Conservation (phyloP, 2,113 vertebrate species). For the Cervus canadensis region DNA sequence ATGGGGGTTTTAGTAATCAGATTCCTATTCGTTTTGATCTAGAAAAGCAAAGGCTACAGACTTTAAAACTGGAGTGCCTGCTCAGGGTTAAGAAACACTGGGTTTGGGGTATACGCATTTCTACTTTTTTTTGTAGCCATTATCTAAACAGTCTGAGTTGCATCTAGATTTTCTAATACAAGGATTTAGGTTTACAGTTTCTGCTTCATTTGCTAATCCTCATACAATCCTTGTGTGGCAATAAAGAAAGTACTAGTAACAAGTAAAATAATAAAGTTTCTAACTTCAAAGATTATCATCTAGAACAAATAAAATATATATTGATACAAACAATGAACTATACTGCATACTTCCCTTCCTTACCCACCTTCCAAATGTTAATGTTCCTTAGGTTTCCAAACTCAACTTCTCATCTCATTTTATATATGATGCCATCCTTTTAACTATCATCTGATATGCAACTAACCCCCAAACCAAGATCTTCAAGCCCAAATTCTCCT, state of each 20-base stretch:
- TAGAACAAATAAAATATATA: background rate
- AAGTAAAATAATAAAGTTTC: background rate
- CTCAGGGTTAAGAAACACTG: background rate
- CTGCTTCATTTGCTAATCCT: conserved; percentile 44
- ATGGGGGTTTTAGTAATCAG: background rate
- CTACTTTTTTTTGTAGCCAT: background rate
- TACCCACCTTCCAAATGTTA: background rate
- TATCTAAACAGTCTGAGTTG: background rate
- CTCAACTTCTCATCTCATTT: background rate
- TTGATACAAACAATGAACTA: background rate
- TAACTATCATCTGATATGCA: conserved; percentile 10
- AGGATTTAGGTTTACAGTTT: conserved; percentile 21
- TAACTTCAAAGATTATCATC: background rate
- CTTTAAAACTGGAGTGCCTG: background rate
- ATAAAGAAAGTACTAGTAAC: background rate
- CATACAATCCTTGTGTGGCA: background rate
- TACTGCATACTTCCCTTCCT: background rate
- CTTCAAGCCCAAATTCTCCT: background rate
- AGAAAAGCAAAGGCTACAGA: conserved; percentile 22
- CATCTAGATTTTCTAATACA: conserved; percentile 1
- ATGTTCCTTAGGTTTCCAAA: background rate
- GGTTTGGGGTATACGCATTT: background rate
- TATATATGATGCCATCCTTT: background rate
- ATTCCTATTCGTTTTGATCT: conserved; percentile 18
- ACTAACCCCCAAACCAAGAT: background rate